Percentiles rank a stretch among this genome's conserved stretches.
Conservation (phyloP, 2,113 vertebrate genomes). For the Pimephales promelas region DNA sequence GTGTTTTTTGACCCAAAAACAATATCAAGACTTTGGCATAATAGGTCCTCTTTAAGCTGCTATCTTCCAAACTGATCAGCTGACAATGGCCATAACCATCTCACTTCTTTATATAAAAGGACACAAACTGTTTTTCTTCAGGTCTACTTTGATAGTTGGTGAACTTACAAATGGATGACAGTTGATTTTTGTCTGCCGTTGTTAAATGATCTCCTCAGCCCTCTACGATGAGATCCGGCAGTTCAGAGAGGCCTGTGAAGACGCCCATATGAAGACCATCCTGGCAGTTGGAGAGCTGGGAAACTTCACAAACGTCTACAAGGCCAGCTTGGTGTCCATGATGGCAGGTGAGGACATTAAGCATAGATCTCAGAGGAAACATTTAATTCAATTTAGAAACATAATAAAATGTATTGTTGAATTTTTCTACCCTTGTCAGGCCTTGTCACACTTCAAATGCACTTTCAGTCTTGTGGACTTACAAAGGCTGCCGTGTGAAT, state of each 20-base stretch:
- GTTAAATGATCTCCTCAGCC: conserved; percentile 67
- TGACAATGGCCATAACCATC: neutral
- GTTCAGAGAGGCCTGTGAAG: conserved; percentile 88
- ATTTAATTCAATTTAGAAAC: too few species aligned
- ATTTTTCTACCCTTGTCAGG: neutral
- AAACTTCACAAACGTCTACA: conserved; percentile 90
- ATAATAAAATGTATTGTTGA: neutral
- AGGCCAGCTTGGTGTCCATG: conserved; percentile 95
- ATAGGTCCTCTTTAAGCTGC: neutral
- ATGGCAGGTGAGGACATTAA: conserved; percentile 88
- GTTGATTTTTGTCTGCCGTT: neutral
- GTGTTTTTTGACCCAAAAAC: too few species aligned
- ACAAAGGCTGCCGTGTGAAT: too few species aligned
- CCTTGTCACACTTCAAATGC: too few species aligned
- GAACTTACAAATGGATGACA: neutral
- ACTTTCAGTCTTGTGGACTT: too few species aligned
- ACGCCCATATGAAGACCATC: conserved; percentile 95
- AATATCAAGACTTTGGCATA: too few species aligned
- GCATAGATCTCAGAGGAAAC: neutral
- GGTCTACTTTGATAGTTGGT: neutral
- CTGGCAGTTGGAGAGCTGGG: conserved; percentile 91
- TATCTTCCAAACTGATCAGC: neutral
- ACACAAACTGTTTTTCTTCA: neutral
- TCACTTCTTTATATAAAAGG: neutral
- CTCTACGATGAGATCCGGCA: conserved; percentile 88